Conservation (phyloP, 2,113 vertebrate species). For the Larimichthys crocea region DNA sequence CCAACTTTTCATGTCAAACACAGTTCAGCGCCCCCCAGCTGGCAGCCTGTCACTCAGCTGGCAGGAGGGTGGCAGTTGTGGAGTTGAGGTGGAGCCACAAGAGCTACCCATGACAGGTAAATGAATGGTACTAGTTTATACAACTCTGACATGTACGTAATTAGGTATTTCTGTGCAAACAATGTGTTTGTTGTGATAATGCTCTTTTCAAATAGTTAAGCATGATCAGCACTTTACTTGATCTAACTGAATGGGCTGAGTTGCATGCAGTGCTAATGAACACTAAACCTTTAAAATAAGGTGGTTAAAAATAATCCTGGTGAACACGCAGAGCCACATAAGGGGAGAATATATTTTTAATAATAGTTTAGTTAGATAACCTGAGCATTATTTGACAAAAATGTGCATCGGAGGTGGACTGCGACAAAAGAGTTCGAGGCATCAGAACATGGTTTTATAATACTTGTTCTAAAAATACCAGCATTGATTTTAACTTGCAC, state of each 20-base stretch:
- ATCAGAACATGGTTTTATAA: not conserved
- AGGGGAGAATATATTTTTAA: not conserved
- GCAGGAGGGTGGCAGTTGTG: conserved; percentile 42
- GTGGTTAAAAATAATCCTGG: not conserved
- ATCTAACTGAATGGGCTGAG: conserved; percentile 3
- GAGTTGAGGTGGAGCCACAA: conserved; percentile 23
- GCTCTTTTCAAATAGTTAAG: conserved; percentile 27
- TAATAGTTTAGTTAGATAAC: conserved; percentile 20
- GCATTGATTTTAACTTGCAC: not conserved
- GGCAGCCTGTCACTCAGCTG: conserved; percentile 55
- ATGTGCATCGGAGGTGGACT: conserved; percentile 1
- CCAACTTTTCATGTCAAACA: conserved; percentile 53
- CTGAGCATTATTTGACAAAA: conserved; percentile 18
- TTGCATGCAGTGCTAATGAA: not conserved
- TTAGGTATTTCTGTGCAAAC: conserved; percentile 52
- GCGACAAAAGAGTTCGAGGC: not conserved
- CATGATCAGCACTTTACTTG: conserved; percentile 50
- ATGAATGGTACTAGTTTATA: conserved; percentile 51
- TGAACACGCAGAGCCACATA: not conserved
- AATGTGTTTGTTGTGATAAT: conserved; percentile 40
- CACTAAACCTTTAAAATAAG: not conserved
- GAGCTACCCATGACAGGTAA: conserved; percentile 65
- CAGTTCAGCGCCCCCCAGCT: conserved; percentile 53
- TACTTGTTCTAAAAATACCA: not conserved
- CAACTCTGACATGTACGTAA: conserved; percentile 53